Conservation (phyloP, 1,140 invertebrate genomes). For the Zophobas atratus region DNA sequence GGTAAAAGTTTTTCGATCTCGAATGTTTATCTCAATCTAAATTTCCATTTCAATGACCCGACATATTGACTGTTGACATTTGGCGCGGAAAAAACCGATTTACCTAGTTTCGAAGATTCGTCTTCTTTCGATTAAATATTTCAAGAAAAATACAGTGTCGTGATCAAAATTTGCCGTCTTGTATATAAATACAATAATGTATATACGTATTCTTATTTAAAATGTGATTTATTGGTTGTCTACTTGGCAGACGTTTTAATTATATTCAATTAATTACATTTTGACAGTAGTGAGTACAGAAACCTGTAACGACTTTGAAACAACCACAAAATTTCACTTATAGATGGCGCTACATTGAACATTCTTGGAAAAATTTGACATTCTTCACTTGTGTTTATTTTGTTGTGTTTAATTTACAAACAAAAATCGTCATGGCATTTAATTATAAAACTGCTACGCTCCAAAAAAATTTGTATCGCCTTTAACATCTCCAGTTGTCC, state of each 20-base stretch:
- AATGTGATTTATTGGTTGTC: too few species aligned
- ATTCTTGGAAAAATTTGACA: background rate
- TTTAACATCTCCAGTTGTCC: too few species aligned
- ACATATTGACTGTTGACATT: conserved; percentile 31
- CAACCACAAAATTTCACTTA: background rate
- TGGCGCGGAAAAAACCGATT: background rate
- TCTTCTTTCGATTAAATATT: background rate
- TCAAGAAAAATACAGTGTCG: background rate
- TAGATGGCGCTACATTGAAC: background rate
- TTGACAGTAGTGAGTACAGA: background rate
- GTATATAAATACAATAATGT: too few species aligned
- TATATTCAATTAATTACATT: too few species aligned
- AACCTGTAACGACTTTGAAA: background rate
- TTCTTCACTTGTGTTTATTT: background rate
- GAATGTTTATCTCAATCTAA: conserved; percentile 14
- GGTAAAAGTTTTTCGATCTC: conserved; percentile 33
- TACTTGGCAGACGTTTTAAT: too few species aligned
- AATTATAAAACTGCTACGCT: too few species aligned
- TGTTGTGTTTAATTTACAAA: background rate
- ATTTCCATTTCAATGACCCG: conserved; percentile 32
- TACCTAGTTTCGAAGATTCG: background rate
- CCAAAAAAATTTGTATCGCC: background rate
- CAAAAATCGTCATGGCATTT: background rate
- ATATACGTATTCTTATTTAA: too few species aligned
- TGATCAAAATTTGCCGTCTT: too few species aligned